A percentile compares a stretch with the other conserved stretches of the same genome.
Conservation (phyloP, 2,888 invertebrate genomes). For the Iselma pallidipennis region DNA sequence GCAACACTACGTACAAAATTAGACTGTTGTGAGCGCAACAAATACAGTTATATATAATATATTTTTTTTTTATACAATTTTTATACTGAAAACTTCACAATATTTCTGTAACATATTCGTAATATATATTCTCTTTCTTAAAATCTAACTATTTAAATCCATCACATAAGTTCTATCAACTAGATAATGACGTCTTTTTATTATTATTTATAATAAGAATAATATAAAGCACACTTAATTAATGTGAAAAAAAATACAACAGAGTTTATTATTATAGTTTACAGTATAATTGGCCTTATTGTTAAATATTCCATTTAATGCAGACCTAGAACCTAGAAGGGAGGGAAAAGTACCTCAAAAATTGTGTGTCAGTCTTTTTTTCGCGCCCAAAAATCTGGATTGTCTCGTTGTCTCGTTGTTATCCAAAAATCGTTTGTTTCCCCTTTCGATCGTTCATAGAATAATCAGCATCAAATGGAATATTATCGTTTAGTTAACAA, state of each 20-base stretch:
- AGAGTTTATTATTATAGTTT: no score
- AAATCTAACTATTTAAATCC: conserved; percentile 28
- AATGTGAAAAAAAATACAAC: conserved; percentile 24
- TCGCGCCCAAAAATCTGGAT: conserved; percentile 14
- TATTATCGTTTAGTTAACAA: conserved; percentile 12
- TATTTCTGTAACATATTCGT: conserved; percentile 38
- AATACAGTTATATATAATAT: no score
- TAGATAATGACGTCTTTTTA: not conserved
- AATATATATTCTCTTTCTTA: conserved; percentile 28
- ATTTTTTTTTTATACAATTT: conserved; percentile 41
- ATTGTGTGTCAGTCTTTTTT: conserved; percentile 14
- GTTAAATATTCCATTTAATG: conserved; percentile 25
- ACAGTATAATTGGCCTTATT: conserved; percentile 26
- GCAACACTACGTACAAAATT: conserved; percentile 62
- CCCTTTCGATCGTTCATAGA: not conserved
- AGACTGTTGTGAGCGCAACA: conserved; percentile 54
- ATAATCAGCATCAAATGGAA: not conserved
- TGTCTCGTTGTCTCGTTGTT: not conserved
- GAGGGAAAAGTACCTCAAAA: not conserved
- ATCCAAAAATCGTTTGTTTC: not conserved
- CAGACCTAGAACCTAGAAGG: conserved; percentile 11
- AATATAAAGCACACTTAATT: conserved; percentile 33
- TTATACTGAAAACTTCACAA: conserved; percentile 39
- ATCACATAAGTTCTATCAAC: conserved; percentile 11
- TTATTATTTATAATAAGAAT: conserved; percentile 23